Conservation (phyloP, 2,797 vertebrate species). For the Silurus aristotelis region DNA sequence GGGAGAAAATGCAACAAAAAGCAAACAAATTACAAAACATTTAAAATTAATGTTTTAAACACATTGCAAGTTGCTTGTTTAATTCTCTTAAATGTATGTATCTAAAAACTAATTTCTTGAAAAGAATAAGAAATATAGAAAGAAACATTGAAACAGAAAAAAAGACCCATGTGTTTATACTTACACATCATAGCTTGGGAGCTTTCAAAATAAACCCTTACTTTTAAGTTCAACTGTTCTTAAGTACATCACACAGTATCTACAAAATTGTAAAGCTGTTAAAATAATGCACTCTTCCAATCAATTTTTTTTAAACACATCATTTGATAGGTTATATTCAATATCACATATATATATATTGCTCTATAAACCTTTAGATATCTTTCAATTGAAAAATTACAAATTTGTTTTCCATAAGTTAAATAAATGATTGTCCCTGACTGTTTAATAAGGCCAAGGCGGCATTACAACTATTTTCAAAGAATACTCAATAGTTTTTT, state of each 20-base stretch:
- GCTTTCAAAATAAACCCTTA: slow-evolving; percentile 10
- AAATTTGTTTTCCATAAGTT: slow-evolving; percentile 17
- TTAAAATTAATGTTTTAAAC: slow-evolving; percentile 13
- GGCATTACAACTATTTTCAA: slow-evolving; percentile 14
- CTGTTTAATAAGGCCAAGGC: slow-evolving; percentile 11
- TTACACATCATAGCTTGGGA: slow-evolving; percentile 16
- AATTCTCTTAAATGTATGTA: slow-evolving; percentile 13
- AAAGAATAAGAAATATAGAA: slow-evolving; percentile 56
- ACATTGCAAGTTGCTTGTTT: slow-evolving; percentile 17
- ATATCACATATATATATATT: slow-evolving; percentile 34
- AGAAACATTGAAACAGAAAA: slow-evolving; percentile 42
- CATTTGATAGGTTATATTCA: neutral
- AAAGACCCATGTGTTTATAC: slow-evolving; percentile 16
- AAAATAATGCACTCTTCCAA: slow-evolving; percentile 47
- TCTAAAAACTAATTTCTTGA: slow-evolving; percentile 33
- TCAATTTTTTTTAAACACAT: slow-evolving; percentile 34
- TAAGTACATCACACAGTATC: slow-evolving; percentile 23
- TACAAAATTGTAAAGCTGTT: slow-evolving; percentile 16
- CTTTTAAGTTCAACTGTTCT: slow-evolving; percentile 3
- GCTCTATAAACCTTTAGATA: slow-evolving; percentile 26
- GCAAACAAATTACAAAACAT: slow-evolving; percentile 58
- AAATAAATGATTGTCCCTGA: neutral
- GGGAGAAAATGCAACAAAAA: slow-evolving; percentile 66
- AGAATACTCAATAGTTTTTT: slow-evolving; percentile 25
- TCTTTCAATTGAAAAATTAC: slow-evolving; percentile 41